Evolutionary conservation across 2,113 vertebrate species (phyloP), one percentile per base, ranked within the genome.

Genomic region (Neogobius melanostomus): DNA sequence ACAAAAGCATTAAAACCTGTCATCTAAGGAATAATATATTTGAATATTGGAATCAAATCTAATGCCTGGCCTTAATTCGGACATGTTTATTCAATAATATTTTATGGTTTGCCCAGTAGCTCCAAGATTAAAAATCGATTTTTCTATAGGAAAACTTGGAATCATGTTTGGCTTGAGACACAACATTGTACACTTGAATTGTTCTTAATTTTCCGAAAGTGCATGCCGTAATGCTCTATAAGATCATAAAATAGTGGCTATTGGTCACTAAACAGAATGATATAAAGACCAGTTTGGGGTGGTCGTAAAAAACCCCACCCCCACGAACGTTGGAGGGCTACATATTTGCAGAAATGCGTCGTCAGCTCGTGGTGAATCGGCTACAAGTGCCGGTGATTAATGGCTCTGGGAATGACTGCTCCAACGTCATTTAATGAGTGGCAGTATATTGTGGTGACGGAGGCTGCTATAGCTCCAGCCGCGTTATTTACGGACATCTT

Each of bases 321-420:
- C 70, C 64, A 46, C 69, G 4, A 65, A 73, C 66, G 51, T 60
- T 36, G 50, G 36, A 66, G 67, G 51, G 67, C 16, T 60, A 69
- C 87, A 82, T 83, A 82, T 87, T 81, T 67, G 57, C 71, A 72
- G 54, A 75, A 72, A 76, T 75, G 82, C 87, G 28, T 53, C 65
- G 79, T 84, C 86, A 91, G 85, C 87, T 64, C 42, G 63, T 61
- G 71, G 59, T 60, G 63, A 78, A 75, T 79, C 71, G 50, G 62
- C 51, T 48, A 82, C 75, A 78, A 66, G 62, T 79, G 69, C 65
- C 64, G 14, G 17, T 86, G 82, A 91, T 90, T 81, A 85, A 89
- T 76, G 81, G 81, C 62, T 50, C 65, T 45, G 68, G 11, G 79
- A 81, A 72, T 60, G 75, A 69, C 79, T 77, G 66, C 75, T 82